Evolutionary conservation across 1,140 invertebrate genomes (phyloP).

Genomic region (Sitobion miscanthi): DNA sequence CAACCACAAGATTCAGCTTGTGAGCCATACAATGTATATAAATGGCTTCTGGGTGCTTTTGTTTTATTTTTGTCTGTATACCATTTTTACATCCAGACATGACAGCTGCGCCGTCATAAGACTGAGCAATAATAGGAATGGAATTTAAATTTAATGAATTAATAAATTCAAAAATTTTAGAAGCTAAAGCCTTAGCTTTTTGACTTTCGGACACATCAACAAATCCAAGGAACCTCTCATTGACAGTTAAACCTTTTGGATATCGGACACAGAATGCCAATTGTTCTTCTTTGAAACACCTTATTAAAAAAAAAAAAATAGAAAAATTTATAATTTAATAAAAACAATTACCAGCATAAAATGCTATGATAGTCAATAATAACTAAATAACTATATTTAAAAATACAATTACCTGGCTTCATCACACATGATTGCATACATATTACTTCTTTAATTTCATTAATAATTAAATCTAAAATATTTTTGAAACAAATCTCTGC

Average conservation of each 20-base stretch:
- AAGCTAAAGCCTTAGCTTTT: background rate
- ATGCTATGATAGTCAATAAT: no score
- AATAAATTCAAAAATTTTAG: background rate
- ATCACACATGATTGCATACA: conserved; percentile 10
- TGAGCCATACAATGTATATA: conserved; percentile 1
- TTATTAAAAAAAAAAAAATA: background rate
- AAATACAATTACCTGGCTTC: conserved; percentile 20
- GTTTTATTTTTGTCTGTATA: conserved; percentile 19
- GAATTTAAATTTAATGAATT: conserved; percentile 10
- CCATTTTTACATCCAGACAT: conserved; percentile 19
- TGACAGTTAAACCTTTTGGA: conserved; percentile 20
- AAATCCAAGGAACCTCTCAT: conserved; percentile 12
- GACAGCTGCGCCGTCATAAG: background rate
- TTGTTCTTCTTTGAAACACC: conserved; percentile 15
- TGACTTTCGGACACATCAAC: background rate
- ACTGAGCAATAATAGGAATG: conserved; percentile 15
- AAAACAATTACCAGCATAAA: no score
- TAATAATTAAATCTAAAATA: background rate
- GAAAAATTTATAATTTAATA: no score
- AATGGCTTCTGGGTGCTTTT: conserved; percentile 16
- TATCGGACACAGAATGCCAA: background rate
- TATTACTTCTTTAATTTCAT: conserved; percentile 17
- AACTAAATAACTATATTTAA: no score
- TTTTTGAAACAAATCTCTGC: background rate
- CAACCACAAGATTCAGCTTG: background rate